Evolutionary conservation across 2,113 vertebrate genomes (phyloP), one percentile per base, ranked within the genome.

Genomic region (Neofelis nebulosa): DNA sequence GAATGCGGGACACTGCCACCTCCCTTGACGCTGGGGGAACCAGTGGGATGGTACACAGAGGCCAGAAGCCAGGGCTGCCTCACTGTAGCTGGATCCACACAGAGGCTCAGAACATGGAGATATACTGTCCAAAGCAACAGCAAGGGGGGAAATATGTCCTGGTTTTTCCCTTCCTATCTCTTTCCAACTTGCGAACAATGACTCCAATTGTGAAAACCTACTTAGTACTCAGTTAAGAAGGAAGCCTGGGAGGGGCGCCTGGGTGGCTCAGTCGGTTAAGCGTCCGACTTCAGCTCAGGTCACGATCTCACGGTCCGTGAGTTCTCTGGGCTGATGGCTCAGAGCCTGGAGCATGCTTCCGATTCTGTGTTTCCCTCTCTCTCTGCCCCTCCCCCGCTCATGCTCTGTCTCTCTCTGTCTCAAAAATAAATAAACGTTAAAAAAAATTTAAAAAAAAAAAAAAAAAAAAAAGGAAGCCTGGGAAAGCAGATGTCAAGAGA

Each of bases 221-320:
- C 16, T 63, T 3, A 68, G 31, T 4, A 90, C 18, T 45, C 41
- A 13, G 36, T 89, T 55, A 90, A 16, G 55, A 71, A 92, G 14
- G 41, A 19, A 76, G 36, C 7, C 52, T 91, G 38, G 36, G 13
- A 78, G 7, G 45, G 45, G 45, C 1, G 1, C 45, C 45, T 45
- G 7, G 45, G 45, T 9, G 45, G 45, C 1, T 45, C 45, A 45
- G 45, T 45, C 7, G 7, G 45, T 45, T 9, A 45, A 45, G 8
- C 0, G 0, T 45, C 45, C 7, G 1, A 45, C 45, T 45, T 45
- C 7, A 45, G 45, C 45, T 45, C 45, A 45, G 45, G 45, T 45
- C 45, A 45, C 7, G 45, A 9, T 9, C 45, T 45, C 45, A 9
- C 1, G 8, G 45, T 9, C 7, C 1, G 1, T 45, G 8, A 9